Base-by-base conservation (phyloP, 2,888 invertebrate species). In the Entomobrya multifasciata region DNA sequence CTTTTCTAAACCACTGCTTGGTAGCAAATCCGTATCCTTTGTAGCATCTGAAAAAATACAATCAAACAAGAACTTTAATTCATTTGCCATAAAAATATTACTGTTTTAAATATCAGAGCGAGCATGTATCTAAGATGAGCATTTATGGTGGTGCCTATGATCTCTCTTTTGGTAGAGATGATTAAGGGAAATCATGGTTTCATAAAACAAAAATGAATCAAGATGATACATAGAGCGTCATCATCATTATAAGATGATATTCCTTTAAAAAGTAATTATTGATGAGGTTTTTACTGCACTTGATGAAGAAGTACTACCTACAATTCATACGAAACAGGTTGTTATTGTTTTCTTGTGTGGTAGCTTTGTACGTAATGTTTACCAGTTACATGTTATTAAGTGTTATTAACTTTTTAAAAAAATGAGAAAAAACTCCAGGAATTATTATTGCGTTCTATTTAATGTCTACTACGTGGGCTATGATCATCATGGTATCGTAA, bases 321-420 rank as follows among this genome's bases (percentile, higher is more conserved):
- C 17, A 52, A 17, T 15, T 15, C 10, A 15, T 41, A 62, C 47
- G 78, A 78, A 78, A 78, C 78, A 78, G 78, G 78, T 78, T 78
- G 62, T 76, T 57, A 22, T 76, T 55, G 27, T 36, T 65, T 27
- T 65, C 22, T 36, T 8, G 65, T 78, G 44, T 78, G 55, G 76
- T 76, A 30, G 30, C 20, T n/a, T 72, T 44, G 62, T 78, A 62
- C 22, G 78, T 78, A 57, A 84, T 80, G 36, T 78, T 70, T 80
- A 79, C 67, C 65, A 86, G 62, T 81, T 86, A 83, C 81, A 86
- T 67, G 72, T 62, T 78, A 85, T 84, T 85, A 85, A 87, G 85
- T 85, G 77, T 80, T 85, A 85, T 87, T 85, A 87, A 79, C 82
- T 17, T 6, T 36, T 36, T 36, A 70, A 84, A 81, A 83, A 78